phyloP scores from a whole-genome alignment of 2,797 vertebrate species.

The Bufotes viridis region DNA sequence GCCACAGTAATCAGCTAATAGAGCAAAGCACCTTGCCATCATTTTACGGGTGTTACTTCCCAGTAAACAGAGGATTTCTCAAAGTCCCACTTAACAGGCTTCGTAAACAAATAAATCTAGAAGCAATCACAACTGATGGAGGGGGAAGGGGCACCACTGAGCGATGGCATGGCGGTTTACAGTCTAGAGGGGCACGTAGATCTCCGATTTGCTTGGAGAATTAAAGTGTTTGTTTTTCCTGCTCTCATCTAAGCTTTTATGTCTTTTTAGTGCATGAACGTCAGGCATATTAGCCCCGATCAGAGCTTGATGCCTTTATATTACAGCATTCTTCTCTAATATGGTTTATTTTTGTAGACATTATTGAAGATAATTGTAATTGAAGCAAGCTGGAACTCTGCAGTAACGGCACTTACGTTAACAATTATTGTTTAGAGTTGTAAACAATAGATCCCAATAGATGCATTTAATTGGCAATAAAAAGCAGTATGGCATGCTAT shows the following conservation, averaged over 20 bases:
- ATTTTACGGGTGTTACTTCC: not conserved
- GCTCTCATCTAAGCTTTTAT: not conserved
- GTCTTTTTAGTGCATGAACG: not conserved
- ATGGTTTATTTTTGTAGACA: slow-evolving; percentile 45
- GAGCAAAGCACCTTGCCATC: not conserved
- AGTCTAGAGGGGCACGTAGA: not conserved
- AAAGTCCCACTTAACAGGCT: not conserved
- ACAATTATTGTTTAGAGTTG: slow-evolving; percentile 24
- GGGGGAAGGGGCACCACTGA: not conserved
- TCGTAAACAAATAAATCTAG: not conserved
- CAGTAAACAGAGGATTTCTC: slow-evolving; percentile 8
- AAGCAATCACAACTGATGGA: not conserved
- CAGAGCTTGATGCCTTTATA: not conserved
- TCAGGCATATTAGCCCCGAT: slow-evolving; percentile 1
- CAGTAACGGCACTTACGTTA: not conserved
- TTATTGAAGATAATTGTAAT: slow-evolving; percentile 34
- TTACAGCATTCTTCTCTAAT: slow-evolving; percentile 7
- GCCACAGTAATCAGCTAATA: not conserved
- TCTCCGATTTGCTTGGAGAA: not conserved
- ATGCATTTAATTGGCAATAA: slow-evolving; percentile 23
- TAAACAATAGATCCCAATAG: slow-evolving; percentile 31
- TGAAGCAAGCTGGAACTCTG: slow-evolving; percentile 31
- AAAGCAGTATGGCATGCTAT: slow-evolving; percentile 10
- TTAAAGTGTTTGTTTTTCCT: slow-evolving; percentile 18
- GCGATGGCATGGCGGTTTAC: not conserved